A percentile compares a stretch with the other conserved stretches of the same genome.
These are phyloP conservation scores for Callithrix jacchus DNA, from an alignment of 2,113 vertebrate species.

Conservation along the genomic window DNA sequence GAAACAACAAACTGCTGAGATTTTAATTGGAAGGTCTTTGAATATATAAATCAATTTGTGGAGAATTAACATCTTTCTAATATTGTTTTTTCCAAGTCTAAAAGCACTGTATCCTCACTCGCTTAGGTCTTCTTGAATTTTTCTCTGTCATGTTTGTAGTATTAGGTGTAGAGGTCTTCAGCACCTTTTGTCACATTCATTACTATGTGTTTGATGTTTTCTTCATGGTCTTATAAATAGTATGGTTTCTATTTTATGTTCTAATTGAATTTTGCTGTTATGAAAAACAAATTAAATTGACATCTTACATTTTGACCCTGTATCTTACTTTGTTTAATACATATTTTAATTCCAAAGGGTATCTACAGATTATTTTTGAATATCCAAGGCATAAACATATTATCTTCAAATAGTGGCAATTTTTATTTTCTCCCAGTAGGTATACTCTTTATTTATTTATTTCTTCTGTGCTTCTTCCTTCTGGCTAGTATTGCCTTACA, in stretches of 20 bases:
- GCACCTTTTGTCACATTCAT: constrained; percentile 14
- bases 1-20: not conserved
- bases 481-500: not conserved
- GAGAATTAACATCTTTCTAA: constrained; percentile 11
- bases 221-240: constrained; percentile 47
- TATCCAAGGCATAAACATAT: not conserved
- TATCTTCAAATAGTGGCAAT: not conserved
- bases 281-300: not conserved
- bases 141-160: not conserved
- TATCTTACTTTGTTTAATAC: not conserved
- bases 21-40: constrained; percentile 38
- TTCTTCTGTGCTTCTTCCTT: not conserved
- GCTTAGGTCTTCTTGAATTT: constrained; percentile 32
- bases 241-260: constrained; percentile 13
- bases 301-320: constrained; percentile 30
- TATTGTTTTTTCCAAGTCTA: not conserved
- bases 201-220: constrained; percentile 24
- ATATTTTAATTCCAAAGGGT: constrained; percentile 6
- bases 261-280: constrained; percentile 48
- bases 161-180: constrained; percentile 20
- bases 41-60: not conserved
- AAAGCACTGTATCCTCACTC: not conserved
- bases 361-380: constrained; percentile 24
- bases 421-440: not conserved
- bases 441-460: not conserved